Conservation (phyloP, 2,888 invertebrate species). For the Nineta flava region DNA sequence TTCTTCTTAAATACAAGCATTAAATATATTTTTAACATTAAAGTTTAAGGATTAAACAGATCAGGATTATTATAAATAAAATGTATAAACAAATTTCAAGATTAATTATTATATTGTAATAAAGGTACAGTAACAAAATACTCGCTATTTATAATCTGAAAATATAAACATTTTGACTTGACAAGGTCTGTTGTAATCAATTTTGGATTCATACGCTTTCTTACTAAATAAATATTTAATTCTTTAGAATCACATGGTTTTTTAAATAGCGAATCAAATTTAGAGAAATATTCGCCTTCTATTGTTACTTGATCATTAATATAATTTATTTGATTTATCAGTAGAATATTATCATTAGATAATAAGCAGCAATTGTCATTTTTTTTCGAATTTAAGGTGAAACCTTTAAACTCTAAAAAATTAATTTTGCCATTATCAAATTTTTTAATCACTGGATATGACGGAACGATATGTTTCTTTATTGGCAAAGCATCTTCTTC, state of each 20-base stretch:
- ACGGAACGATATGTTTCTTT: conserved; percentile 2
- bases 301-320: not conserved
- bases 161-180: not conserved
- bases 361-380: conserved; percentile 10
- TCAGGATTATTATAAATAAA: not conserved
- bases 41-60: too few species aligned
- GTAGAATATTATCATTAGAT: not conserved
- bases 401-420: conserved; percentile 8
- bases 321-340: not conserved
- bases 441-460: conserved; percentile 7
- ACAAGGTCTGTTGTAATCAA: not conserved
- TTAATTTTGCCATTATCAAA: conserved; percentile 4
- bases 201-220: not conserved
- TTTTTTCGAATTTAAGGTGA: conserved; percentile 5
- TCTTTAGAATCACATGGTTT: conserved; percentile 8
- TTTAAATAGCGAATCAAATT: conserved; percentile 1
- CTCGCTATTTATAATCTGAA: not conserved
- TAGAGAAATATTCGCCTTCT: not conserved
- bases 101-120: not conserved
- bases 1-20: too few species aligned
- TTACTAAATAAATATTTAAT: conserved; percentile 4
- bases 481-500: conserved; percentile 1
- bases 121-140: not conserved
- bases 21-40: too few species aligned
- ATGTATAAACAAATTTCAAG: not conserved